These are phyloP conservation scores for Oscheius sp. DNA, from an alignment of 1,140 invertebrate species.

Conservation along the genomic window DNA sequence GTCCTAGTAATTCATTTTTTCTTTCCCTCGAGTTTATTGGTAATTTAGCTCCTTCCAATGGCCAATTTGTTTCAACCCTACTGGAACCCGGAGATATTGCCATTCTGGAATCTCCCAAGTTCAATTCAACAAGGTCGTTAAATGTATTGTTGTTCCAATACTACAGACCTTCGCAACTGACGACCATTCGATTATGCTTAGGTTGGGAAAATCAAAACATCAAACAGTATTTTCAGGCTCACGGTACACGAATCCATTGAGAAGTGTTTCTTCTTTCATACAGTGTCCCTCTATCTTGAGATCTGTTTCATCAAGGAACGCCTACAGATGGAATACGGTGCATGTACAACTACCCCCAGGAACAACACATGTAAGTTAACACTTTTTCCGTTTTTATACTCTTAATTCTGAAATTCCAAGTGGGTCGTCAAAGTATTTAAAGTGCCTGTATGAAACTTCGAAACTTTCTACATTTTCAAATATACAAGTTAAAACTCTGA, in stretches of 20 bases:
- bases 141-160: slow-evolving; percentile 60
- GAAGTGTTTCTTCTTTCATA: slow-evolving; percentile 53
- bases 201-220: slow-evolving; percentile 28
- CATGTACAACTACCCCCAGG: slow-evolving; percentile 60
- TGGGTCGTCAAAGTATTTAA: too few relatives aligned
- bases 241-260: slow-evolving; percentile 51
- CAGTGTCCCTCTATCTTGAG: slow-evolving; percentile 59
- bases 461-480: too few relatives aligned
- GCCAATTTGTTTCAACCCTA: slow-evolving; percentile 57
- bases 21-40: background rate
- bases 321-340: slow-evolving; percentile 60
- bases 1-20: slow-evolving; percentile 15
- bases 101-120: slow-evolving; percentile 57
- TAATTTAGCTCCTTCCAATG: slow-evolving; percentile 52
- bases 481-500: too few relatives aligned
- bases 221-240: background rate
- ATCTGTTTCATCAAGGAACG: slow-evolving; percentile 58
- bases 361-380: slow-evolving; percentile 49
- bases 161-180: slow-evolving; percentile 49
- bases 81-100: slow-evolving; percentile 59
- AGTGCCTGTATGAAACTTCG: too few relatives aligned
- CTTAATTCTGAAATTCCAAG: too few relatives aligned
- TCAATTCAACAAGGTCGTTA: slow-evolving; percentile 52
- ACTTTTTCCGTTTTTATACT: background rate
- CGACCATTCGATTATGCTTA: slow-evolving; percentile 57